These are phyloP conservation scores for Adela reaumurella DNA, from an alignment of 2,888 invertebrate genomes.

Conservation along the genomic window DNA sequence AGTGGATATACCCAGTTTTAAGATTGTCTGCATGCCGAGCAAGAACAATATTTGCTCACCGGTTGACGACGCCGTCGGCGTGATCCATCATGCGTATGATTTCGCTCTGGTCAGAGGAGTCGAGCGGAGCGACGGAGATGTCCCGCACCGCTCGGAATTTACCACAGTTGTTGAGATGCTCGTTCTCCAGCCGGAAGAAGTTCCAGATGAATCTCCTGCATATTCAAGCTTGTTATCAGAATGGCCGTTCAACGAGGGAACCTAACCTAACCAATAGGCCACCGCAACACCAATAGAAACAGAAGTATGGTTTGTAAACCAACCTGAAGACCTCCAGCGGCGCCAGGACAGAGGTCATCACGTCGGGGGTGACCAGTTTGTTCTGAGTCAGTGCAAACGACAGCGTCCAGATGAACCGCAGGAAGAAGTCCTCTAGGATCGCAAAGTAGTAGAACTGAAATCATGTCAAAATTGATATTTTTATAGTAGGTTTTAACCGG, in stretches of 20 bases:
- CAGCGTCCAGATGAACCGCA: conserved; percentile 91
- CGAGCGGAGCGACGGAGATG: conserved; percentile 91
- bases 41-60: conserved; percentile 22
- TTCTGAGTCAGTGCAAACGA: conserved; percentile 83
- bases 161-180: conserved; percentile 98
- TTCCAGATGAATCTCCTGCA: conserved; percentile 96
- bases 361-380: conserved; percentile 68
- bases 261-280: too few species aligned
- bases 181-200: conserved; percentile 98
- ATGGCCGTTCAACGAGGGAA: conserved; percentile 1
- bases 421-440: conserved; percentile 88
- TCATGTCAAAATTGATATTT: too few species aligned
- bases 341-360: conserved; percentile 79
- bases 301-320: conserved; percentile 11
- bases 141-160: conserved; percentile 97
- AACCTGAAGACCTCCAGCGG: conserved; percentile 88
- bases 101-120: conserved; percentile 87
- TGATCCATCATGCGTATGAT: conserved; percentile 96
- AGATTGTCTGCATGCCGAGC: too few species aligned
- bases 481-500: too few species aligned
- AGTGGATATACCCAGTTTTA: too few species aligned
- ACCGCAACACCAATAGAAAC: too few species aligned
- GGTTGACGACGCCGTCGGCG: conserved; percentile 80
- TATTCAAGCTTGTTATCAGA: too few species aligned
- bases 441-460: conserved; percentile 90